Base-by-base conservation (phyloP, 23 tunicate genomes). In the Trididemnum clinides region DNA sequence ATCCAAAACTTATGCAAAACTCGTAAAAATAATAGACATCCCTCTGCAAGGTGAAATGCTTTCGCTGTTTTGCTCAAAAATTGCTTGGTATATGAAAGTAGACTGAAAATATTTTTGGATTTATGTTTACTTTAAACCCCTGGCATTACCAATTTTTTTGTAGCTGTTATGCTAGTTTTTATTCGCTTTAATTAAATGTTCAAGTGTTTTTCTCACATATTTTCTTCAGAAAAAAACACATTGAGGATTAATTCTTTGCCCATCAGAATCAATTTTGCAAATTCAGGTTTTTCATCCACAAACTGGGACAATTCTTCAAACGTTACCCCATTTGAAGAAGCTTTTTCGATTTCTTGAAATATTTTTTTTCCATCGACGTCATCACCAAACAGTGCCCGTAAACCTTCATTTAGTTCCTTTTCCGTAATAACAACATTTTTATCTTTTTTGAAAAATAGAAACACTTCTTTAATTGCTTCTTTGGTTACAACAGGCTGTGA, bases 401-500 rank as follows among this genome's bases (percentile, higher is more conserved):
- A 49, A 28, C 88, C 90, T 23, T 85, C 84, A 4, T 73, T 54
- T 29, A 93, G 80, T 79, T 93, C 98, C 6, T 93, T 90, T 33
- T 80, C 50, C 6, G 92, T 85, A 31, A 93, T 83, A 28, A 58
- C 20, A n/a, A 93, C 98, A 72, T 79, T 87, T 0, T 72, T 44
- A 54, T 93, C 84, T 44, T 50, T 72, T 51, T 93, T 93, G 74
- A 93, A 93, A 0, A 93, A 90, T 58, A 88, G 80, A 87, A 93
- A 93, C 1, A 93, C 98, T 20, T 88, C 51, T 76, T 85, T 34
- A 0, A 93, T 85, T 36, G 98, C 78, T 1, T 88, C 58, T 33
- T 80, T 84, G 1, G 98, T 94, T 0, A 89, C 98, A 12, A 90
- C 88, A 15, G 94, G 86, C 26, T 76, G 86, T 0, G 98, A 87